Percentiles rank a stretch among this genome's conserved stretches.
Evolutionary conservation across 2,797 vertebrate genomes (phyloP).

Genomic region (Anguilla anguilla): DNA sequence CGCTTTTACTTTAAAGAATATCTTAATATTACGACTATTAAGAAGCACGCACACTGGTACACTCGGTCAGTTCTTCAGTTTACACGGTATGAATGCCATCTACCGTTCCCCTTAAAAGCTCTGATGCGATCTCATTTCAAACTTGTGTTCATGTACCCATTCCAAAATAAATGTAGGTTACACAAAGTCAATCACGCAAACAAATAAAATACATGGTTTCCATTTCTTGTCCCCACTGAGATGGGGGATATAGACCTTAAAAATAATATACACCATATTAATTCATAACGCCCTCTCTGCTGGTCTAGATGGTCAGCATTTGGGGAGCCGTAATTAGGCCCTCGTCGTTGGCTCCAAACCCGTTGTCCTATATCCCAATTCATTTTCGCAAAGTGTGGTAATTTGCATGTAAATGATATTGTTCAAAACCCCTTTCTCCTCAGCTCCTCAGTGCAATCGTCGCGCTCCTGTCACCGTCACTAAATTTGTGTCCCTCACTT

Average conservation of each 20-base stretch:
- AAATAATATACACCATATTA: constrained; percentile 4
- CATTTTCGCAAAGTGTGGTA: constrained; percentile 36
- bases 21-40: constrained; percentile 34
- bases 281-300: not conserved
- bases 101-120: not conserved
- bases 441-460: constrained; percentile 14
- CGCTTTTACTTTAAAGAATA: constrained; percentile 42
- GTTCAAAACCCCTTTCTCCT: constrained; percentile 29
- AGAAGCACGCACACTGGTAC: constrained; percentile 13
- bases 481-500: constrained; percentile 39
- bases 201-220: not conserved
- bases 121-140: not conserved
- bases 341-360: constrained; percentile 17
- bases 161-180: not conserved
- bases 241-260: not conserved
- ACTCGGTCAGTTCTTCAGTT: not conserved
- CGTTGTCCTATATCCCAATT: constrained; percentile 34
- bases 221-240: not conserved
- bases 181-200: not conserved
- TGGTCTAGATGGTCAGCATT: not conserved
- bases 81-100: not conserved
- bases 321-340: constrained; percentile 16
- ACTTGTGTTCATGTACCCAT: not conserved
- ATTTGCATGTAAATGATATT: constrained; percentile 58
- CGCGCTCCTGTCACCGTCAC: constrained; percentile 30